Evolutionary conservation across 2,888 invertebrate genomes (phyloP).

Genomic region (Cyaniris semiargus): DNA sequence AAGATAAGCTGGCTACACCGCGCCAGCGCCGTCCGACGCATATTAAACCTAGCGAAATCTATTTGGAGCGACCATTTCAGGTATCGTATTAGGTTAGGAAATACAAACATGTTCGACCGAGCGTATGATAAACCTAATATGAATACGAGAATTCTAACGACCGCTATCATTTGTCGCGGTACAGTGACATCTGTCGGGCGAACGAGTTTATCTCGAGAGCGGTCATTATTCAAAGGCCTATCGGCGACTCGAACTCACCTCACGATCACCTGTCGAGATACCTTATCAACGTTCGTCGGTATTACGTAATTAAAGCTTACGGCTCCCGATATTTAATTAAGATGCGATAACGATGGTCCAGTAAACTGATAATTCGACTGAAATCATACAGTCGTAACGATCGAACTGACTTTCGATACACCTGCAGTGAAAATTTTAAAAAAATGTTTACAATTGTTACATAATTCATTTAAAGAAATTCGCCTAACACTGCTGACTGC

Average conservation of each 20-base stretch:
- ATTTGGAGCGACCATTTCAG: constrained; percentile 39
- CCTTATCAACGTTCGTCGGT: constrained; percentile 38
- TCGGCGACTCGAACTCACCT: constrained; percentile 52
- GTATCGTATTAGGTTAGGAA: constrained; percentile 40
- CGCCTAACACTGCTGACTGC: no score
- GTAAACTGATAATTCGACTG: constrained; percentile 31
- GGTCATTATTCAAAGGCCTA: constrained; percentile 63
- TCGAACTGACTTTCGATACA: not conserved
- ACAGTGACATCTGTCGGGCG: constrained; percentile 65
- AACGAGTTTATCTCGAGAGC: constrained; percentile 65
- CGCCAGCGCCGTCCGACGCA: constrained; percentile 18
- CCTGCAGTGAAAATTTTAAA: not conserved
- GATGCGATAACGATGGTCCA: constrained; percentile 38
- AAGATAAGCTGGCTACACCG: constrained; percentile 28
- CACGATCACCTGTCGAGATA: constrained; percentile 39
- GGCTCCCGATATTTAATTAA: constrained; percentile 45
- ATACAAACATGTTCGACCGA: constrained; percentile 41
- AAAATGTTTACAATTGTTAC: not conserved
- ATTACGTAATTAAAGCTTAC: constrained; percentile 46
- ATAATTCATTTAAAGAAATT: no score
- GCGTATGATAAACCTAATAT: constrained; percentile 43
- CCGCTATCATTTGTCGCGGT: constrained; percentile 65
- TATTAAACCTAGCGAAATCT: constrained; percentile 33
- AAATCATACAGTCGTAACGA: constrained; percentile 15
- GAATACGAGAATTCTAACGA: constrained; percentile 48